A percentile compares a stretch with the other conserved stretches of the same genome.
Conservation (phyloP, 2,888 invertebrate species). For the Congeria kusceri region DNA sequence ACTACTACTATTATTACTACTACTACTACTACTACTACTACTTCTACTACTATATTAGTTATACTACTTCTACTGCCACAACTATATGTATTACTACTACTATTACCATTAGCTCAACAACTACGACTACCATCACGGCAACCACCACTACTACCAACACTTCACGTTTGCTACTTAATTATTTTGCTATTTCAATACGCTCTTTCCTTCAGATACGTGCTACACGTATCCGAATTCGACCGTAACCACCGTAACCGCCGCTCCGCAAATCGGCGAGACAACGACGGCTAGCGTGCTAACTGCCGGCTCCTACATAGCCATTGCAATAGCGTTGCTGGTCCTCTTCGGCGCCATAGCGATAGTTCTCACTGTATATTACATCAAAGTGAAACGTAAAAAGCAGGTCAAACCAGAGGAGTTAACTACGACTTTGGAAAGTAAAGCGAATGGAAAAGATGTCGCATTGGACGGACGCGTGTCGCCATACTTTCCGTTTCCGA, state of each 20-base stretch:
- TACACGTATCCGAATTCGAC: too few species aligned
- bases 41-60: too few species aligned
- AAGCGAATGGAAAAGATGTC: conserved; percentile 48
- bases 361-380: conserved; percentile 53
- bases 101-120: too few species aligned
- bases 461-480: conserved; percentile 57
- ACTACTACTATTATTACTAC: too few species aligned
- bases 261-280: not conserved
- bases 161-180: too few species aligned
- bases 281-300: conserved; percentile 18
- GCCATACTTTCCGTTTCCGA: conserved; percentile 65
- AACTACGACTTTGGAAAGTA: conserved; percentile 26
- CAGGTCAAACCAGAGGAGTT: conserved; percentile 43
- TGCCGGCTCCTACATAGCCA: conserved; percentile 48
- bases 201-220: not conserved
- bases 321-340: conserved; percentile 53
- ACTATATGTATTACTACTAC: too few species aligned
- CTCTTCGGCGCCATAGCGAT: conserved; percentile 42
- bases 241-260: conserved; percentile 16
- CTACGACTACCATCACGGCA: too few species aligned
- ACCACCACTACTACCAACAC: too few species aligned
- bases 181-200: too few species aligned
- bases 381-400: conserved; percentile 55
- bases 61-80: too few species aligned
- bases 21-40: too few species aligned